Evolutionary conservation across 2,888 invertebrate genomes (phyloP), one percentile per base, ranked within the genome.

Genomic region (Cremastinae sp.): DNA sequence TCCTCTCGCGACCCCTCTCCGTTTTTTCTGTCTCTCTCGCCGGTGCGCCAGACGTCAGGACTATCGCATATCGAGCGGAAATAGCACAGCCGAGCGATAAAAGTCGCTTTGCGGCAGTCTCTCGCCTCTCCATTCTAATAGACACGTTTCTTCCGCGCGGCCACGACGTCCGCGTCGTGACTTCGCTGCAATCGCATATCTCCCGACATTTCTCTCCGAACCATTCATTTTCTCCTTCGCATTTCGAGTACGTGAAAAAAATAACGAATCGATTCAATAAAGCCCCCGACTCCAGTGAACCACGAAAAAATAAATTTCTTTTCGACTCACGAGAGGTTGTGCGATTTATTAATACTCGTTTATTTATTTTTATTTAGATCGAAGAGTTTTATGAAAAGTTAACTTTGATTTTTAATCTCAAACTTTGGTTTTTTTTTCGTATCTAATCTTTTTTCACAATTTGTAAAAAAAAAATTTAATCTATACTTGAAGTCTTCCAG

Each of bases 61-160:
- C 62, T 70, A 65, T 73, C 75, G 69, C 70, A 73, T 78, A 79
- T 81, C 82, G 78, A 80, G 78, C 81, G 78, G 78, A 79, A 83
- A 80, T 74, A 81, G 78, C 80, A 77, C 75, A 73, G 68, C 54
- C 61, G 59, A 76, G 51, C 79, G 81, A 82, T 81, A 80, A 83
- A 83, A 78, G 76, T 74, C 70, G 28, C 28, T 70, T 74, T 66
- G 51, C 69, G 64, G 45, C 65, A 64, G 47, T 45, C 53, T 47
- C 65, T 4, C 20, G 56, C 12, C n/a, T 65, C 28, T 54, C 54
- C 34, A 56, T 56, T 75, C 70, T 47, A 45, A 51, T 65, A 58
- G 49, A 47, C 51, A 47, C 61, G 20, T 49, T n/a, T 18, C 10
- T 22, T 41, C 12, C 12, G 58, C 1, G 9, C 58, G 9, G 20